These are phyloP conservation scores for Pao palembangensis DNA, from an alignment of 2,113 vertebrate species.

Conservation along the genomic window DNA sequence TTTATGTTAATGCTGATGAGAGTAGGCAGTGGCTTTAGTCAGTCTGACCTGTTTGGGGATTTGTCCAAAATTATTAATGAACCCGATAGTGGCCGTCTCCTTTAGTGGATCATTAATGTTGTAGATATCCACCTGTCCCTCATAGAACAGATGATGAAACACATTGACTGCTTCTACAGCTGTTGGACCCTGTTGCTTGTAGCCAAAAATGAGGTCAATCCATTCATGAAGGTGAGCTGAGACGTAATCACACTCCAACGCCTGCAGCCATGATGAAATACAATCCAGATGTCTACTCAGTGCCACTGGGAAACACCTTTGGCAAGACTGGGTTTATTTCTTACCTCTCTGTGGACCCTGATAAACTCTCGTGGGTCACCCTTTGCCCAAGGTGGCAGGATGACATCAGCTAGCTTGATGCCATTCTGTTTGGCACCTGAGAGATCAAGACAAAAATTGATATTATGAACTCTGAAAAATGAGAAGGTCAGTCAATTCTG, in stretches of 20 bases:
- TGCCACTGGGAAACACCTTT: too few relatives aligned
- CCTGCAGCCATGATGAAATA: conserved; percentile 68
- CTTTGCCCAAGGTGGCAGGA: conserved; percentile 96
- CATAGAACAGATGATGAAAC: conserved; percentile 98
- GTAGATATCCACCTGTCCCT: conserved; percentile 99
- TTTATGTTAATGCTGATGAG: too few relatives aligned
- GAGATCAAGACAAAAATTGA: background rate
- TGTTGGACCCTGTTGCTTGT: conserved; percentile 95
- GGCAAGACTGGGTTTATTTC: accelerated
- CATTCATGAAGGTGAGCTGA: conserved; percentile 96
- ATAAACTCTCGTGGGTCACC: conserved; percentile 98
- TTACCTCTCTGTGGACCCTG: conserved; percentile 93
- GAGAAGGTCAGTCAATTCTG: background rate
- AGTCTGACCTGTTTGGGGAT: conserved; percentile 94
- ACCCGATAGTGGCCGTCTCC: conserved; percentile 97
- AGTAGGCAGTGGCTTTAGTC: background rate
- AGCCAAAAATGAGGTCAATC: conserved; percentile 98
- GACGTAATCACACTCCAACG: conserved; percentile 96
- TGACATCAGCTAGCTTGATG: conserved; percentile 90
- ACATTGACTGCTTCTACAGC: conserved; percentile 97
- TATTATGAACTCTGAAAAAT: background rate
- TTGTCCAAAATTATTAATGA: conserved; percentile 99
- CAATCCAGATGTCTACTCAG: background rate
- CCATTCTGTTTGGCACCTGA: conserved; percentile 96
- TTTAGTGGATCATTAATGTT: conserved; percentile 99